Evolutionary conservation across 2,113 vertebrate genomes (phyloP), one percentile per base, ranked within the genome.

Genomic region (Rhinogobius similis): DNA sequence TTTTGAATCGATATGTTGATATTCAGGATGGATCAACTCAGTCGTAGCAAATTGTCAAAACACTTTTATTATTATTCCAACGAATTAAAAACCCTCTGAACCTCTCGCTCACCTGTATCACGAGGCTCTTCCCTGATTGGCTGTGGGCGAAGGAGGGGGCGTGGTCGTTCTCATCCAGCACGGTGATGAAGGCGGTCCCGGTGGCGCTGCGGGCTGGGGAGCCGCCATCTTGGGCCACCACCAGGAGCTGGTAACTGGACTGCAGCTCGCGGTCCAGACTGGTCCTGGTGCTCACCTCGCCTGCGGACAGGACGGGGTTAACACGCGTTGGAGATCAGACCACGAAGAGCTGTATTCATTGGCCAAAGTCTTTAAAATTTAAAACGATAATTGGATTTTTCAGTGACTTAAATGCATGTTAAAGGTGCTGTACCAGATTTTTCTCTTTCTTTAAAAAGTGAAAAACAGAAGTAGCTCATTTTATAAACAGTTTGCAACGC

Each of bases 111-210:
- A 96, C 96, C 94, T 96, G 94, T 63, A 96, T 81, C 0, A 93
- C 50, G 4, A 95, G 85, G 67, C 93, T 94, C 43, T 94, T 94
- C 0, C 93, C 94, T 0, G 86, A 64, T 12, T 82, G 86, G 52
- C 92, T 90, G 0, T 96, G 95, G 29, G 93, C 89, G 67, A 98
- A 98, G 14, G 79, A 11, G 0, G 98, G 98, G 1, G 93, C 81
- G 0, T 97, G 97, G 91, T 99, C 98, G 0, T 99, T 99, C 78
- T 98, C 95, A 43, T 99, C 98, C 46, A 98, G 91, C 48, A 99
- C 94, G 0, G 95, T 96, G 53, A 99, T 82, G 29, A 97, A 96
- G 72, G 95, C 73, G 0, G 96, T 98, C 62, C 96, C 97, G 0
- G 96, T 97, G 89, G 95, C 88, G 9, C 96, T 99, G 7, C 95